phyloP scores from a whole-genome alignment of 92 coral and sea anemone species.

The Desmophyllum pertusum region DNA sequence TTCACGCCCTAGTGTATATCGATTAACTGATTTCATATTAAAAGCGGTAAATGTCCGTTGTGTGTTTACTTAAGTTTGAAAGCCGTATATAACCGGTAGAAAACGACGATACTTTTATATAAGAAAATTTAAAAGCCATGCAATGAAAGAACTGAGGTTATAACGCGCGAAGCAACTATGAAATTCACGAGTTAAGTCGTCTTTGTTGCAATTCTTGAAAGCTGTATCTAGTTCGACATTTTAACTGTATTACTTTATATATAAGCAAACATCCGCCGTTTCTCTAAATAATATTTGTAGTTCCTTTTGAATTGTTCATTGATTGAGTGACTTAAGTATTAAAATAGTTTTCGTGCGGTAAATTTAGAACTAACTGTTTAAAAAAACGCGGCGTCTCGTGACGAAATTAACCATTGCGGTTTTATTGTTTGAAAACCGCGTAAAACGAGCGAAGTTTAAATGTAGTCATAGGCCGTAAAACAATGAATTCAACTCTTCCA shows the following conservation, averaged over 20 bases:
- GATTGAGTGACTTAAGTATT: constrained; percentile 9
- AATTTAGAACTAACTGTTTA: too few species aligned
- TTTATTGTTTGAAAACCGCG: not conserved
- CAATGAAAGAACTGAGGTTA: not conserved
- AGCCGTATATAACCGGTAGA: not conserved
- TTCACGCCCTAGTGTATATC: not conserved
- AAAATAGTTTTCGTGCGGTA: not conserved
- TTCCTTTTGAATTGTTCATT: constrained; percentile 9
- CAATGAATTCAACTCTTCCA: constrained; percentile 6
- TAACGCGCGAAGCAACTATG: not conserved
- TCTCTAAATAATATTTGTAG: constrained; percentile 26
- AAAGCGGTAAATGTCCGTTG: constrained; percentile 5
- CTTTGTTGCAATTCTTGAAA: not conserved
- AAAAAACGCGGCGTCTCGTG: too few species aligned
- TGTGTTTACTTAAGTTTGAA: not conserved
- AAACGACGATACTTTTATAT: not conserved
- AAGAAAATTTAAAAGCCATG: not conserved
- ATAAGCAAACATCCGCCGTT: constrained; percentile 28
- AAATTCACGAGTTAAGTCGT: not conserved
- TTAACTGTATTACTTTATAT: constrained; percentile 13
- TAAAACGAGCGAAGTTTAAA: not conserved
- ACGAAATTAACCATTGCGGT: not conserved
- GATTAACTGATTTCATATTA: not conserved
- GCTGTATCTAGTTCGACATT: not conserved
- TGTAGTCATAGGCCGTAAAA: not conserved